Conservation (phyloP, 2,888 invertebrate genomes). For the Shargacucullia verbasci region DNA sequence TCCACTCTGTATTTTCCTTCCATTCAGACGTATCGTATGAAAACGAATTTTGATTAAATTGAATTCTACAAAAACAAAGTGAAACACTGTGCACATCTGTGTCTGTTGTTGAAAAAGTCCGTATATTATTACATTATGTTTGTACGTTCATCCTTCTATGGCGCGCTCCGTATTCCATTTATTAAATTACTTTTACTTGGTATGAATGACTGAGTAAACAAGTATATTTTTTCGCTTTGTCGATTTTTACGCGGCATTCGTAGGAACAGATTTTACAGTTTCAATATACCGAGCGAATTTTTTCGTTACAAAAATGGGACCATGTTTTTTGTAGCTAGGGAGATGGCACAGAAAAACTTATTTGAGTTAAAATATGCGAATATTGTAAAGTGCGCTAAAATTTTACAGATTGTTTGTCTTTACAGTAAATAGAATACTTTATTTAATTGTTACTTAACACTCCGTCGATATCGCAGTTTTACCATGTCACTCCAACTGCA, state of each 20-base stretch:
- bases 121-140: slow-evolving; percentile 52
- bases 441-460: slow-evolving; percentile 26
- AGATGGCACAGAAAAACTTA: slow-evolving; percentile 21
- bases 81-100: slow-evolving; percentile 35
- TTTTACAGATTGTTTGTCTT: slow-evolving; percentile 14
- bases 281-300: slow-evolving; percentile 33
- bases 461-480: neutral
- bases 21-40: slow-evolving; percentile 21
- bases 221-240: slow-evolving; percentile 56
- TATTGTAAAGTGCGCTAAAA: slow-evolving; percentile 20
- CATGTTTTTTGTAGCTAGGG: slow-evolving; percentile 15
- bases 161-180: slow-evolving; percentile 67
- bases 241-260: slow-evolving; percentile 27
- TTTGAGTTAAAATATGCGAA: slow-evolving; percentile 33
- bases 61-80: slow-evolving; percentile 28
- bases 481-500: too few relatives aligned
- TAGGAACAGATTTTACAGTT: slow-evolving; percentile 38
- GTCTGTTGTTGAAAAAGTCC: slow-evolving; percentile 32
- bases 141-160: slow-evolving; percentile 44
- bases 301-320: slow-evolving; percentile 18
- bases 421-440: slow-evolving; percentile 24
- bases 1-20: slow-evolving; percentile 24
- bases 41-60: slow-evolving; percentile 47
- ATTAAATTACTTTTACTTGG: slow-evolving; percentile 74
- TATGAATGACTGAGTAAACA: slow-evolving; percentile 64